phyloP scores from a whole-genome alignment of 2,888 invertebrate genomes.

The Baccha elongata region DNA sequence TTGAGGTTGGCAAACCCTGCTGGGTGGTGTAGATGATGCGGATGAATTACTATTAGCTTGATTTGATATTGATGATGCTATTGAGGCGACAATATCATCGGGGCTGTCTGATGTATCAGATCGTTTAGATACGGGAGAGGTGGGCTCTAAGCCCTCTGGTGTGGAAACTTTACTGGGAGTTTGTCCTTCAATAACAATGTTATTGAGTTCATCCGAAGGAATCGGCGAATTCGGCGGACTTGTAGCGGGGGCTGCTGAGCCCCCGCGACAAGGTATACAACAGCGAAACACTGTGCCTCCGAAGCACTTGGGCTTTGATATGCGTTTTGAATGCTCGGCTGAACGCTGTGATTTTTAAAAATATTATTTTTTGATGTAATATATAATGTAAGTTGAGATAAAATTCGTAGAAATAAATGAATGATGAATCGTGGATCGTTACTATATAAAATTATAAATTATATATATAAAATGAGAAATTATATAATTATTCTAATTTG shows the following conservation, averaged over 20 bases:
- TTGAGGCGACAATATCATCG: conserved; percentile 75
- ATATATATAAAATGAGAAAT: conserved; percentile 64
- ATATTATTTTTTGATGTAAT: conserved; percentile 65
- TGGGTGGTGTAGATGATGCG: conserved; percentile 78
- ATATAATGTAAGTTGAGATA: conserved; percentile 42
- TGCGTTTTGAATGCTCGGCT: conserved; percentile 75
- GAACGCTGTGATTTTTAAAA: conserved; percentile 71
- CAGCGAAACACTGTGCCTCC: conserved; percentile 91
- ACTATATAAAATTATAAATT: conserved; percentile 67
- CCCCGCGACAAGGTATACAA: conserved; percentile 92
- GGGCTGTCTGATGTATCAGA: conserved; percentile 78
- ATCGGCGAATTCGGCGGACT: conserved; percentile 83
- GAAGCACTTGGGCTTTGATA: conserved; percentile 81
- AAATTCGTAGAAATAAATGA: conserved; percentile 70
- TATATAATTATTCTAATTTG: conserved; percentile 58
- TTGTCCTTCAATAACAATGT: conserved; percentile 74
- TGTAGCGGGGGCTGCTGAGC: conserved; percentile 86
- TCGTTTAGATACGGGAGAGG: conserved; percentile 75
- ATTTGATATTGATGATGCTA: conserved; percentile 69
- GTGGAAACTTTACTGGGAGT: conserved; percentile 64
- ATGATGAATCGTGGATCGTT: conserved; percentile 67
- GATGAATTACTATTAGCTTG: conserved; percentile 71
- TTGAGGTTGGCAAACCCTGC: conserved; percentile 84
- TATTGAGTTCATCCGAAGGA: conserved; percentile 78
- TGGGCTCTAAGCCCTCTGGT: conserved; percentile 71